phyloP scores from a whole-genome alignment of 2,888 invertebrate species.

The Azorinus chamasolen region DNA sequence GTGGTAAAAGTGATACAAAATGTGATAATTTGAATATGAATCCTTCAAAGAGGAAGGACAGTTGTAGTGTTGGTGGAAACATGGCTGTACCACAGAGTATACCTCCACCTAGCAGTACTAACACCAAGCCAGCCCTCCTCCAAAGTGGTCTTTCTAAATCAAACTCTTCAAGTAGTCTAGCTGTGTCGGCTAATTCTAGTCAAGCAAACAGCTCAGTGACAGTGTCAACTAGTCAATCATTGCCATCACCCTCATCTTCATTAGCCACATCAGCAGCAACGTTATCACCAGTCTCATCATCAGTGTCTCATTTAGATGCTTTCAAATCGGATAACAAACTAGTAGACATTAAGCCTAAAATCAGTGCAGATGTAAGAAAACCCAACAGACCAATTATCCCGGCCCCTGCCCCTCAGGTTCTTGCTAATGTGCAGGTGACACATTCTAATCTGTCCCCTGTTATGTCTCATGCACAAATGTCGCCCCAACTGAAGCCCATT shows the following conservation, averaged over 20 bases:
- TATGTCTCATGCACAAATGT: conserved; percentile 75
- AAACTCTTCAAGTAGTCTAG: neutral
- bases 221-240: conserved; percentile 32
- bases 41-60: conserved; percentile 43
- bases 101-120: conserved; percentile 26
- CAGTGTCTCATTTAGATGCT: conserved; percentile 48
- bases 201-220: conserved; percentile 27
- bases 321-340: conserved; percentile 53
- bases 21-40: conserved; percentile 45
- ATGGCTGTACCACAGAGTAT: conserved; percentile 13
- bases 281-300: conserved; percentile 65
- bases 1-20: conserved; percentile 45
- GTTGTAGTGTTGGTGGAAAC: conserved; percentile 21
- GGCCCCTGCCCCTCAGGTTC: conserved; percentile 78
- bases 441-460: conserved; percentile 75
- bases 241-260: conserved; percentile 31
- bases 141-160: conserved; percentile 33
- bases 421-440: conserved; percentile 75
- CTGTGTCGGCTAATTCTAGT: conserved; percentile 42
- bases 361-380: conserved; percentile 54
- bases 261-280: conserved; percentile 28
- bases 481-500: conserved; percentile 84
- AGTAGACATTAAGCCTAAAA: conserved; percentile 73
- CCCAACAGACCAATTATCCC: conserved; percentile 83
- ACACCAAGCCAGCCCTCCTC: conserved; percentile 26